Percentiles rank a stretch among this genome's conserved stretches.
Conservation (phyloP, 2,797 vertebrate species). For the Premnoplex brunnescens region DNA sequence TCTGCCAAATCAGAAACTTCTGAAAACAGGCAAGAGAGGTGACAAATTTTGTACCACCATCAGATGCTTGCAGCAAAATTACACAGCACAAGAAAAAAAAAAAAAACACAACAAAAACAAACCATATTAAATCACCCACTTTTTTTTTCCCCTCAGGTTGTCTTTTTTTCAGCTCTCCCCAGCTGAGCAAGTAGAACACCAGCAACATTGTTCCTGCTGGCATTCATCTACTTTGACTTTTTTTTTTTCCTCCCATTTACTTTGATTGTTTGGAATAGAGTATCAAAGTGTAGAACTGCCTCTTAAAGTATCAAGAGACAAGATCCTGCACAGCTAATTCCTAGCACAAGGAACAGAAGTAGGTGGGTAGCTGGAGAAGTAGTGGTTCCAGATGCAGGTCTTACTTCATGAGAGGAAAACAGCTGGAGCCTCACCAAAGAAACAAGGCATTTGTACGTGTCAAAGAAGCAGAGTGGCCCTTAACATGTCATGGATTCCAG, state of each 20-base stretch:
- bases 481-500: background rate
- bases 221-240: background rate
- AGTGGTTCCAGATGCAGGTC: background rate
- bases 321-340: background rate
- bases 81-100: background rate
- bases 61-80: background rate
- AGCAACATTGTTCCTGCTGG: background rate
- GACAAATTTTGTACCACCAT: background rate
- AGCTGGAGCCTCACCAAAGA: background rate
- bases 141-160: background rate
- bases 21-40: background rate
- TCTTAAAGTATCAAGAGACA: background rate
- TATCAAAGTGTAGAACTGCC: background rate
- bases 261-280: background rate
- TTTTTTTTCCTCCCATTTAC: background rate
- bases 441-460: background rate
- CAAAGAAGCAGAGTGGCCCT: background rate
- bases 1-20: background rate
- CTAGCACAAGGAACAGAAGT: background rate
- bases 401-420: background rate
- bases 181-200: background rate
- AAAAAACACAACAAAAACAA: background rate
- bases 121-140: background rate
- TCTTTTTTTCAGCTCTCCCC: background rate
- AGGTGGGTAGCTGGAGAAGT: background rate